A percentile compares a stretch with the other conserved stretches of the same genome.
phyloP scores from a whole-genome alignment of 2,888 invertebrate species.

The Macrosiphum euphorbiae region DNA sequence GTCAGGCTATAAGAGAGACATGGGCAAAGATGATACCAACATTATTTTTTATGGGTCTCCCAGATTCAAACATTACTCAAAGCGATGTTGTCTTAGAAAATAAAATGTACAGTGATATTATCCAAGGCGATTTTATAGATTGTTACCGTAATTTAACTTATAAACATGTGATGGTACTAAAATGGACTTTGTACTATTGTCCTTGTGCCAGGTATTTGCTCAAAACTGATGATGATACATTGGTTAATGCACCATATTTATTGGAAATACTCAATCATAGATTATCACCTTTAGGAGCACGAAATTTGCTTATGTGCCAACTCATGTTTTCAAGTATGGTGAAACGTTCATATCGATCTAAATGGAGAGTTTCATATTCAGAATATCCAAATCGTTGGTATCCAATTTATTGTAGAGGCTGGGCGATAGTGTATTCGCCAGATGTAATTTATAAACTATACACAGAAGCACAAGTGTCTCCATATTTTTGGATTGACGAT shows the following conservation, averaged over 20 bases:
- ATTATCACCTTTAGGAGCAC: conserved; percentile 76
- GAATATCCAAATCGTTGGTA: conserved; percentile 78
- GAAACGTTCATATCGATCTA: conserved; percentile 74
- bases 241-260: conserved; percentile 71
- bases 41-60: conserved; percentile 78
- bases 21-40: conserved; percentile 78
- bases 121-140: conserved; percentile 84
- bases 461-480: conserved; percentile 74
- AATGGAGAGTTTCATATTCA: conserved; percentile 81
- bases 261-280: conserved; percentile 72
- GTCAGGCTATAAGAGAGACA: conserved; percentile 79
- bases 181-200: conserved; percentile 83
- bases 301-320: conserved; percentile 71
- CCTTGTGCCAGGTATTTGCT: conserved; percentile 74
- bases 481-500: conserved; percentile 89
- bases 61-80: conserved; percentile 69
- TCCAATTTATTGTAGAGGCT: conserved; percentile 84
- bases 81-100: conserved; percentile 73
- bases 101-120: conserved; percentile 76
- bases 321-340: conserved; percentile 68
- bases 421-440: conserved; percentile 78
- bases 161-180: conserved; percentile 86
- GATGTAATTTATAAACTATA: conserved; percentile 76
- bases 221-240: conserved; percentile 73
- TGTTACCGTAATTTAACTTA: conserved; percentile 86